A percentile compares a stretch with the other conserved stretches of the same genome.
Evolutionary conservation across 2,888 invertebrate genomes (phyloP).

Genomic region (Gymnoscelis rufifasciata): DNA sequence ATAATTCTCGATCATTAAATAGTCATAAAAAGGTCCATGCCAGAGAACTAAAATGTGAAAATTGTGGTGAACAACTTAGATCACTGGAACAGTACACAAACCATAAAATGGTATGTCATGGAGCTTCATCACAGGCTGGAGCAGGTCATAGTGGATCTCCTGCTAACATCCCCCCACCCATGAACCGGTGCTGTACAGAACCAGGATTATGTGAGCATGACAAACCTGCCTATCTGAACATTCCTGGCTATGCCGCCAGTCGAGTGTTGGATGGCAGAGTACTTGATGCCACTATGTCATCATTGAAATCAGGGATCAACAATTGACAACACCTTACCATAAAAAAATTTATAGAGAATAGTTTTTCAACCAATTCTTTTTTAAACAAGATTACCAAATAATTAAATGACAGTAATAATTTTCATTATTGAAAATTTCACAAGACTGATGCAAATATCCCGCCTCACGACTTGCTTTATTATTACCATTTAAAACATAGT

Average conservation of each 20-base stretch:
- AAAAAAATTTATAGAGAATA: constrained; percentile 34
- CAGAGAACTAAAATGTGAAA: constrained; percentile 73
- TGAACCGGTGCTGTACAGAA: constrained; percentile 68
- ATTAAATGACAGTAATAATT: constrained; percentile 70
- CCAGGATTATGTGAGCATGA: constrained; percentile 75
- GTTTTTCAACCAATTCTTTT: constrained; percentile 54
- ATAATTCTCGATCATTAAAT: constrained; percentile 74
- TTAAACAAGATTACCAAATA: constrained; percentile 73
- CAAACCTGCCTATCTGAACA: constrained; percentile 74
- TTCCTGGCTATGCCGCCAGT: constrained; percentile 71
- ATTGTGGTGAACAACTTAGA: constrained; percentile 73
- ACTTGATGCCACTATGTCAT: constrained; percentile 70
- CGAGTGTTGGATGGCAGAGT: constrained; percentile 69
- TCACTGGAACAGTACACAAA: constrained; percentile 74
- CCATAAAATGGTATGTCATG: constrained; percentile 72
- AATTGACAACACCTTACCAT: constrained; percentile 57
- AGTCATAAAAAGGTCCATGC: constrained; percentile 78
- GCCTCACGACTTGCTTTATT: constrained; percentile 80
- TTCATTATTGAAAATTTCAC: constrained; percentile 76
- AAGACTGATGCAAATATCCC: constrained; percentile 80
- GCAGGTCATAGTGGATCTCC: constrained; percentile 47
- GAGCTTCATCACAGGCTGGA: constrained; percentile 49
- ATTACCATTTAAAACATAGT: constrained; percentile 75
- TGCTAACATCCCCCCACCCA: constrained; percentile 30
- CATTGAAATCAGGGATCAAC: constrained; percentile 73